Evolutionary conservation across 2,113 vertebrate species (phyloP), one percentile per base, ranked within the genome.

Genomic region (Hemichromis elongatus): DNA sequence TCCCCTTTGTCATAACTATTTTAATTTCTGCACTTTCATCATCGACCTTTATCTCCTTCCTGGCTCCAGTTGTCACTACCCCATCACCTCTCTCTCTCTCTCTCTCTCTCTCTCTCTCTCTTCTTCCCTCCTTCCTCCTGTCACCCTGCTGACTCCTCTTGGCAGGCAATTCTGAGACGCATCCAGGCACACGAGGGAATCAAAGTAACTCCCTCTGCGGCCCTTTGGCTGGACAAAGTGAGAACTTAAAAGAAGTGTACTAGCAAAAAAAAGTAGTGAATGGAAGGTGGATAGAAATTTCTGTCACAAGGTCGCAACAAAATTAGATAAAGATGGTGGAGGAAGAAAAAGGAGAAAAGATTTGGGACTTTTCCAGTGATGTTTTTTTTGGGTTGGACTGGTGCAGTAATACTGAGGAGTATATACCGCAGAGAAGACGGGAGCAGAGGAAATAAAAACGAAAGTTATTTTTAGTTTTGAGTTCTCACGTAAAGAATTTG

Each of bases 11-110:
- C 47, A 78, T 79, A 56, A 50, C 63, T 81, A 50, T 84, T 86
- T 88, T 79, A 79, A 87, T 86, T 63, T 35, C 55, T 78, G 42
- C 61, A 42, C 81, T 90, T 85, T 86, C 80, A 89, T 87, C 79
- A 78, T 42, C 21, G n/a, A 50, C 54, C 79, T 77, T 55, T 21
- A 30, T 83, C 45, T 81, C 79, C 77, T 84, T 33, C 66, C 30
- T 3, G 55, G 78, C 35, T 78, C 54, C 12, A 3, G 82, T 79
- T 88, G 78, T 89, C 81, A 85, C 70, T 47, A 4, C 73, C 63
- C 82, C 63, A 79, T 91, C 85, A 75, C 19, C 24, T 61, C n/a
- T 35, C 59, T 59, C 54, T 54, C 53, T 57, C 28, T 61, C n/a
- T 35, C 59, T 59, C 54, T 54, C 53, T 57, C 28, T 61, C 26